Evolutionary conservation across 1,140 invertebrate species (phyloP).

Genomic region (Zaprionus camerounensis): DNA sequence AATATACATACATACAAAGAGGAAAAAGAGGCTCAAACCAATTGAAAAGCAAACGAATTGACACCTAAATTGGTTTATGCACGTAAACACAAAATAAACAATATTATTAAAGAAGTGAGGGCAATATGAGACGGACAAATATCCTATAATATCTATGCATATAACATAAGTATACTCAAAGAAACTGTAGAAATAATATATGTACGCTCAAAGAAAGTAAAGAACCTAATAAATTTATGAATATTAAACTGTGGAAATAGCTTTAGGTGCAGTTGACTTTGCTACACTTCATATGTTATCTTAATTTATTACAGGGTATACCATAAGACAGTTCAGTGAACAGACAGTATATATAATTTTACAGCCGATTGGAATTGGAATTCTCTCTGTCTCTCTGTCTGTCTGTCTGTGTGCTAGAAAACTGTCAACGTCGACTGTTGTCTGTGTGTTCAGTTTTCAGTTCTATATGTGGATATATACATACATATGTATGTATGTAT

Average conservation of each 20-base stretch:
- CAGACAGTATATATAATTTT: background rate
- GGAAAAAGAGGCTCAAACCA: conserved; percentile 41
- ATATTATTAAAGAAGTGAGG: conserved; percentile 28
- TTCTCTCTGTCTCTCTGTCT: background rate
- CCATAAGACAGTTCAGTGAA: background rate
- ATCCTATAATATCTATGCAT: background rate
- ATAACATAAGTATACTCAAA: background rate
- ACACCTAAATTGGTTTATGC: conserved; percentile 34
- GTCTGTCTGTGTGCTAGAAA: conserved; percentile 42
- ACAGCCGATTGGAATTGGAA: background rate
- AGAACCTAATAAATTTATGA: too few relatives aligned
- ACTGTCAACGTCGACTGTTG: conserved; percentile 32
- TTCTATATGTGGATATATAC: conserved; percentile 29
- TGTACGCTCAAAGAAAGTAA: too few relatives aligned
- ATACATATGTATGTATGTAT: background rate
- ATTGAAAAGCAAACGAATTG: conserved; percentile 69
- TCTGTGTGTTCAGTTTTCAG: conserved; percentile 14
- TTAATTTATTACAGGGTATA: background rate
- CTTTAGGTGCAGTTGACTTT: too few relatives aligned
- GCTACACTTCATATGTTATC: background rate
- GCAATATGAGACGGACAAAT: conserved; percentile 6
- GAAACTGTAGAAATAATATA: too few relatives aligned
- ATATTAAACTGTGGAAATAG: too few relatives aligned
- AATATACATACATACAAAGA: conserved; percentile 34
- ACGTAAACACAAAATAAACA: conserved; percentile 34